These are phyloP conservation scores for Caenorhabditis uteleia DNA, from an alignment of 2,888 invertebrate species.

Conservation along the genomic window DNA sequence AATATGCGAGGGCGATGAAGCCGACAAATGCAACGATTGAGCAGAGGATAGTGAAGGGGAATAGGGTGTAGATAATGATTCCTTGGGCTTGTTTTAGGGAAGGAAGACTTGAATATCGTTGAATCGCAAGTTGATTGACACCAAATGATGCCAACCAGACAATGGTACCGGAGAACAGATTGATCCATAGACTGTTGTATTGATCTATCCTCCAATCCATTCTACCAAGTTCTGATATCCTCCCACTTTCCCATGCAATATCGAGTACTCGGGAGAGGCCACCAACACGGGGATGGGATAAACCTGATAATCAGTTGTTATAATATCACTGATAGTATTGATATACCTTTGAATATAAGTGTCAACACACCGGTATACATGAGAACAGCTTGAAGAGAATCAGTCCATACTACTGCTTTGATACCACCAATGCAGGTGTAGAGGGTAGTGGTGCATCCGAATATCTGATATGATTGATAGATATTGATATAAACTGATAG, in stretches of 20 bases:
- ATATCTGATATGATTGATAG: constrained; percentile 42
- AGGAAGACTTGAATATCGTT: constrained; percentile 59
- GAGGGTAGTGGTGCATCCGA: constrained; percentile 56
- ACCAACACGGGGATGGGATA: constrained; percentile 55
- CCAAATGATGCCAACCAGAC: constrained; percentile 63
- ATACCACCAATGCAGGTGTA: constrained; percentile 61
- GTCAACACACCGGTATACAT: constrained; percentile 61
- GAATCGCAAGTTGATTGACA: constrained; percentile 63
- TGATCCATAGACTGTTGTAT: constrained; percentile 64
- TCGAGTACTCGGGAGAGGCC: constrained; percentile 50
- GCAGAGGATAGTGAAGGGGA: constrained; percentile 60
- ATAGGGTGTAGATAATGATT: constrained; percentile 55
- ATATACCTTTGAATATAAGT: constrained; percentile 50
- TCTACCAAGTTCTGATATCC: constrained; percentile 48
- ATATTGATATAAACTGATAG: not conserved
- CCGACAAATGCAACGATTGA: constrained; percentile 60
- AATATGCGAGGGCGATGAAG: constrained; percentile 62
- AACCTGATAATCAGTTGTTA: too few species aligned
- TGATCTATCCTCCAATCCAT: constrained; percentile 49
- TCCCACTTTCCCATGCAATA: constrained; percentile 51
- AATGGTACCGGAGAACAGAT: constrained; percentile 56
- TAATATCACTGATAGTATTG: not conserved
- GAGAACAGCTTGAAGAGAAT: constrained; percentile 57
- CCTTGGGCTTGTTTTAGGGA: constrained; percentile 50
- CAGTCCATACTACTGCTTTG: constrained; percentile 62